Evolutionary conservation across 92 coral and sea anemone species (phyloP), one percentile per base, ranked within the genome.

Genomic region (Paramuricea clavata): DNA sequence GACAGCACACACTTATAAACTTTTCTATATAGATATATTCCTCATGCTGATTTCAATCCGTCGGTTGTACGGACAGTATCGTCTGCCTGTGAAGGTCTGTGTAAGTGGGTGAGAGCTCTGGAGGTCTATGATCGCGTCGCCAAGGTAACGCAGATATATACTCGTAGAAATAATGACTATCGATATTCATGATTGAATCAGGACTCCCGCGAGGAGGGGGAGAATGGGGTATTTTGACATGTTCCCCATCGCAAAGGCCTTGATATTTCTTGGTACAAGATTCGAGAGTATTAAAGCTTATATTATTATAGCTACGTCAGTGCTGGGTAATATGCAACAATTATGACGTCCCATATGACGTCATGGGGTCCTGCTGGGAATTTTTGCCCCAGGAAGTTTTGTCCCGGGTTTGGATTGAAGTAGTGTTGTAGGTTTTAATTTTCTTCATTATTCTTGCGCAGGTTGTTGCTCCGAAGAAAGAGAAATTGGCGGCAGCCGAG

Each of bases 391-490:
- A 16, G 49, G 28, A 31, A n/a, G n/a, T n/a, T n/a, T n/a, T n/a
- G n/a, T n/a, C n/a, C n/a, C n/a, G n/a, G n/a, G n/a, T n/a, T n/a
- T n/a, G n/a, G n/a, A n/a, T n/a, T n/a, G n/a, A n/a, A n/a, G n/a
- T 27, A 17, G 15, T 19, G 17, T 42, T 12, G 26, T 39, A 43
- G 12, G 12, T 16, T 3, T 7, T 35, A 30, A 25, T 50, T 50
- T 54, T 28, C 0, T 30, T 60, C 32, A 28, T 79, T 30, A 28
- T 61, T 11, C 27, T 34, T 22, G 69, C n/a, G 17, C 69, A 97
- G 99, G 99, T 97, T 75, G 99, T 97, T 34, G 99, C 98, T 78
- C 99, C 99, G 0, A 97, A 97, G 93, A 97, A 97, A 50, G 90
- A 90, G 75, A 97, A 97, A 76, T 90, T 97, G 9, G 97, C 98